A percentile compares a stretch with the other conserved stretches of the same genome.
These are phyloP conservation scores for Eupristina koningsbergeri DNA, from an alignment of 1,140 invertebrate genomes.

Conservation along the genomic window DNA sequence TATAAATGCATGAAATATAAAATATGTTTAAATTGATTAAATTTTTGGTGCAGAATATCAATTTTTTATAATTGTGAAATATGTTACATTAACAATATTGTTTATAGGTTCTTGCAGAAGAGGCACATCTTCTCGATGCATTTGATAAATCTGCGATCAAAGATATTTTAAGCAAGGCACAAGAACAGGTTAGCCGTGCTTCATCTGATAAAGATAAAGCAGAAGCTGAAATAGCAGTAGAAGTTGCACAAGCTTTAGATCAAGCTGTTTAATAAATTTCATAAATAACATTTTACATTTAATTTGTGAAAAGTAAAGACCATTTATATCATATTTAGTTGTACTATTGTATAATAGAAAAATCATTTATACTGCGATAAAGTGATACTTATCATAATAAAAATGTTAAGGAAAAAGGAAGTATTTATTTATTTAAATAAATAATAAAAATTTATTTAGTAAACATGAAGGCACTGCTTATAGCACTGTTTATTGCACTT, in stretches of 20 bases:
- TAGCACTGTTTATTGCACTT: constrained; percentile 41
- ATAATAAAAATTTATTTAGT: constrained; percentile 28
- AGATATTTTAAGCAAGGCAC: constrained; percentile 88
- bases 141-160: constrained; percentile 87
- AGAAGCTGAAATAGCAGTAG: constrained; percentile 94
- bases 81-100: constrained; percentile 24
- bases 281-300: constrained; percentile 51
- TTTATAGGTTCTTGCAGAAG: constrained; percentile 91
- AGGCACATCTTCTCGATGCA: constrained; percentile 91
- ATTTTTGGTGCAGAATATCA: too few relatives aligned
- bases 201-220: constrained; percentile 88
- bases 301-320: constrained; percentile 44
- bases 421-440: constrained; percentile 26
- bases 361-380: constrained; percentile 29
- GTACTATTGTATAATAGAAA: constrained; percentile 40
- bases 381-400: constrained; percentile 36
- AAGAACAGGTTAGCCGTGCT: constrained; percentile 86
- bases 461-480: constrained; percentile 39
- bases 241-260: constrained; percentile 93
- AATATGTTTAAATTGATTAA: too few relatives aligned
- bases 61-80: too few relatives aligned
- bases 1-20: too few relatives aligned
- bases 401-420: constrained; percentile 24
- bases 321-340: constrained; percentile 29
- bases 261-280: constrained; percentile 83